Percentiles rank a stretch among this genome's conserved stretches.
These are phyloP conservation scores for Pogonocichla stellata DNA, from an alignment of 2,113 vertebrate genomes.

Conservation along the genomic window DNA sequence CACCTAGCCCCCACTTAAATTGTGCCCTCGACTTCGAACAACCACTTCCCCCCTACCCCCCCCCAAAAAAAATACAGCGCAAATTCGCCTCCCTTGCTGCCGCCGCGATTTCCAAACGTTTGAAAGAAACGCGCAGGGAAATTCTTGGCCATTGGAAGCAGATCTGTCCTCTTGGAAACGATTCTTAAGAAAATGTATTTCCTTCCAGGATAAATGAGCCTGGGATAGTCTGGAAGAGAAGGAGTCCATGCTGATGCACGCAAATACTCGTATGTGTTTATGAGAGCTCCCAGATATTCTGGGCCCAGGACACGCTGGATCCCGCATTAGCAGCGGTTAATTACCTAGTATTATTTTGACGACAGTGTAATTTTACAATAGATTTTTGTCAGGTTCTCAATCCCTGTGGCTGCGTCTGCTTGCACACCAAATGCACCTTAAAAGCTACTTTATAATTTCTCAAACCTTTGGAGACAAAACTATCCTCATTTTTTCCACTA, in stretches of 20 bases:
- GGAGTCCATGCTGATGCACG: not conserved
- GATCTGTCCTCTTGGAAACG: not conserved
- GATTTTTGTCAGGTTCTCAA: not conserved
- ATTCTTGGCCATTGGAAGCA: not conserved
- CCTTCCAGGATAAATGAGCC: not conserved
- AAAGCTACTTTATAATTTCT: not conserved
- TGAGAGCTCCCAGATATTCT: not conserved
- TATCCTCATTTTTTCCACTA: not conserved
- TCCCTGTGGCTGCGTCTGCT: not conserved
- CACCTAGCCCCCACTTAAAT: not conserved
- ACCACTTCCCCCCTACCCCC: fast-evolving
- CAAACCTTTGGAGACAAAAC: not conserved
- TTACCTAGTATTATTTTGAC: not conserved
- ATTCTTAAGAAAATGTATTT: not conserved
- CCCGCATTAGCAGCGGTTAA: not conserved
- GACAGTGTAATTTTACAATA: not conserved
- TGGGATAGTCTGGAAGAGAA: not conserved
- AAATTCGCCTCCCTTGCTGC: not conserved
- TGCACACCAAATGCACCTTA: not conserved
- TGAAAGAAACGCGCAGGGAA: not conserved
- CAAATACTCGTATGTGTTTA: not conserved
- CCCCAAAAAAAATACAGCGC: fast-evolving
- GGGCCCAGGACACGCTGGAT: not conserved
- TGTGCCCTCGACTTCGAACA: not conserved
- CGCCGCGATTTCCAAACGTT: not conserved